Evolutionary conservation across 1,140 invertebrate genomes (phyloP).

Genomic region (Hylaeus anthracinus): DNA sequence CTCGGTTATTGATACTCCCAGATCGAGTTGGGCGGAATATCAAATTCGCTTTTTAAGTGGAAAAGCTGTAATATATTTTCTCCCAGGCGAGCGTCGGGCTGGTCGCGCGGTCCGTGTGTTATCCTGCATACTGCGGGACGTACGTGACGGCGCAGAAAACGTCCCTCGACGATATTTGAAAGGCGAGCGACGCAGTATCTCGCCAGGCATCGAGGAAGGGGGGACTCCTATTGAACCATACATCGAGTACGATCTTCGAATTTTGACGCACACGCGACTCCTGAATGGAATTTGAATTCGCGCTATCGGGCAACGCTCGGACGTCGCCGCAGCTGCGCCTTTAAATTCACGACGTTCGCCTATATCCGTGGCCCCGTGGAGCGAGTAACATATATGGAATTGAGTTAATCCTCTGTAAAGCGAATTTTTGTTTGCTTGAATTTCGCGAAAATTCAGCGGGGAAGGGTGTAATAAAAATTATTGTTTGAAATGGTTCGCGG

Average conservation of each 20-base stretch:
- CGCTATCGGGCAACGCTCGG: constrained; percentile 19
- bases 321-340: background rate
- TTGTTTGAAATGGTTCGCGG: too few relatives aligned
- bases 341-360: constrained; percentile 12
- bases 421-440: too few relatives aligned
- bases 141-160: constrained; percentile 49
- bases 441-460: too few relatives aligned
- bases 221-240: constrained; percentile 33
- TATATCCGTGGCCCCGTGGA: too few relatives aligned
- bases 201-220: background rate
- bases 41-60: constrained; percentile 48
- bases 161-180: constrained; percentile 43
- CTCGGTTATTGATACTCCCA: constrained; percentile 37
- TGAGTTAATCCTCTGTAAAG: too few relatives aligned
- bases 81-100: background rate
- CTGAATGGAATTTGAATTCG: constrained; percentile 44
- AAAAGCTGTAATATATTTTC: constrained; percentile 46
- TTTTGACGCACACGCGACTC: constrained; percentile 39
- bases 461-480: too few relatives aligned
- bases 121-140: constrained; percentile 31
- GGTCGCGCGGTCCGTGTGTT: background rate
- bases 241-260: constrained; percentile 47
- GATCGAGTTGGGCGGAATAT: constrained; percentile 28
- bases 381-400: too few relatives aligned
- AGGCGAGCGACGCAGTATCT: constrained; percentile 41